These are phyloP conservation scores for Diadromus collaris DNA, from an alignment of 2,888 invertebrate genomes.

Conservation along the genomic window DNA sequence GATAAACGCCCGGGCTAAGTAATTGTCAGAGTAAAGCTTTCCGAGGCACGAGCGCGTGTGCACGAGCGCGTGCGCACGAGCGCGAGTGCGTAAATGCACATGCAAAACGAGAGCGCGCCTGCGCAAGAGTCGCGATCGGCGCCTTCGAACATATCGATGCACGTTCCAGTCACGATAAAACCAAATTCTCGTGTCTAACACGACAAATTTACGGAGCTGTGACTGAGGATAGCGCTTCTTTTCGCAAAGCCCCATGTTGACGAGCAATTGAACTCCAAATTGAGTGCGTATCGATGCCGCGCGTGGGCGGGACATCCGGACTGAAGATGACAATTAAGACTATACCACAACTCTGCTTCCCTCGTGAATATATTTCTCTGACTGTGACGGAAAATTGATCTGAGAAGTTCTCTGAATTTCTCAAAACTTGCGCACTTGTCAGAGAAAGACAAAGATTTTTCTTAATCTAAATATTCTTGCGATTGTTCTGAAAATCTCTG, in stretches of 20 bases:
- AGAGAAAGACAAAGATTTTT: too few relatives aligned
- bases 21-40: constrained; percentile 19
- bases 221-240: constrained; percentile 32
- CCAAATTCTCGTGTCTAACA: constrained; percentile 34
- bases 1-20: constrained; percentile 22
- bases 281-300: background rate
- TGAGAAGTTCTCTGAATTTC: too few relatives aligned
- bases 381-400: too few relatives aligned
- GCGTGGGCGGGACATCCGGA: background rate
- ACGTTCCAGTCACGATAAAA: constrained; percentile 9
- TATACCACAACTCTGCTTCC: background rate
- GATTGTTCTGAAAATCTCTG: too few relatives aligned
- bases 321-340: background rate
- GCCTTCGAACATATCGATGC: constrained; percentile 29
- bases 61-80: background rate
- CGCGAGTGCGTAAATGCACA: constrained; percentile 1
- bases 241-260: constrained; percentile 8
- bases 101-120: background rate
- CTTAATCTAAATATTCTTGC: too few relatives aligned
- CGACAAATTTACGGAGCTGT: constrained; percentile 12
- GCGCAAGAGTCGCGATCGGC: background rate
- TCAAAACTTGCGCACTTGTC: too few relatives aligned
- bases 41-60: constrained; percentile 15
- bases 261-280: constrained; percentile 19
- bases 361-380: too few relatives aligned